Evolutionary conservation across 1,140 invertebrate genomes (phyloP), one percentile per base, ranked within the genome.

Genomic region (Drosophila neocordata): DNA sequence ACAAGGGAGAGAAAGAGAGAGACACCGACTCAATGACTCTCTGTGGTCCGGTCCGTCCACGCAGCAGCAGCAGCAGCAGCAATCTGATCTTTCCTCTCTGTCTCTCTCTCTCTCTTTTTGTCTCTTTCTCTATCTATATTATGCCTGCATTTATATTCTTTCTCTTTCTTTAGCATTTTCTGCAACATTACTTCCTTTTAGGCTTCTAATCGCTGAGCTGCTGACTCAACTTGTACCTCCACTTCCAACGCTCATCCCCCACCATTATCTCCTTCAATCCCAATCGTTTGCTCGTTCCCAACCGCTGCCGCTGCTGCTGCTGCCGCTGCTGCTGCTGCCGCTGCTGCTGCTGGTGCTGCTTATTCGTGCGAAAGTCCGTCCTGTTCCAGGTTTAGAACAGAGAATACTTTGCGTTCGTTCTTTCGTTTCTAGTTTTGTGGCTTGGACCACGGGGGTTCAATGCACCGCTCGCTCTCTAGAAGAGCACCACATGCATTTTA

Each of bases 181-280:
- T 90, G 87, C 87, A 87, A 90, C 87, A 90, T 90, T 90, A 90
- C 87, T 90, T 90, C 87, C 87, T 90, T 90, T 90, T 90, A 90
- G 77, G 82, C 87, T 83, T 87, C 82, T 90, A 90, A 90, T 90
- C 73, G 87, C 64, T 79, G 65, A 24, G 59, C 38, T 64, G 79
- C 83, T 87, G 79, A 87, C 83, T 88, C 83, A 87, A 79, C 73
- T 48, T 48, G 41, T 48, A 20, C 66, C 52, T 59, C 55, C 31
- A 35, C 59, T 31, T n/a, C 68, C 18, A 15, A 18, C n/a, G 59
- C 61, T 20, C 38, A 12, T n/a, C 31, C 27, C 52, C 18, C 18
- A 13, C 1, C 61, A 18, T 20, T 15, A 48, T 24, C 18, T 20
- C 37, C 13, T 4, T 4, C 15, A 4, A 31, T 31, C 2, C 27